Evolutionary conservation across 2,113 vertebrate species (phyloP).

Genomic region (Fregetta grallaria): DNA sequence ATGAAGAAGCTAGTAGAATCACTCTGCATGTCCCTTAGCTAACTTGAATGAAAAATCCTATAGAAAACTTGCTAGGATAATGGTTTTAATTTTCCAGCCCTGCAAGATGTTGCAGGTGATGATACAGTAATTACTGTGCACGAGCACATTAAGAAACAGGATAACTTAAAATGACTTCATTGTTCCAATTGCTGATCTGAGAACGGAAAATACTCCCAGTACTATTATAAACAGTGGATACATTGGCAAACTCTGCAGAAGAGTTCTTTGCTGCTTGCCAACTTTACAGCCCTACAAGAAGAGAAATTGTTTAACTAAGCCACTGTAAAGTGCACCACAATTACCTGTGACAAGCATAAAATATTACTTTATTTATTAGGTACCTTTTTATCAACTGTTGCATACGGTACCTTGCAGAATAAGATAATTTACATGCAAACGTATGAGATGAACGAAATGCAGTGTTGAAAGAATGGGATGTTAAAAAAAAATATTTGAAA

Average conservation of each 20-base stretch:
- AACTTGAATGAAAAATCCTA: not conserved
- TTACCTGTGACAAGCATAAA: not conserved
- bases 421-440: not conserved
- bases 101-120: slow-evolving; percentile 34
- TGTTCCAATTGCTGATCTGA: slow-evolving; percentile 29
- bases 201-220: slow-evolving; percentile 2
- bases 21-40: not conserved
- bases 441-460: not conserved
- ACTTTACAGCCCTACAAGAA: not conserved
- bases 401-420: not conserved
- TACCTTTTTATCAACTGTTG: not conserved
- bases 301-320: not conserved
- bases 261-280: not conserved
- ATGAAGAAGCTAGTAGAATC: not conserved
- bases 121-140: slow-evolving; percentile 40
- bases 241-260: not conserved
- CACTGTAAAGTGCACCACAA: not conserved
- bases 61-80: not conserved
- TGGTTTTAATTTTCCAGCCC: slow-evolving; percentile 2
- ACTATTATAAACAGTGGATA: not conserved
- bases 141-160: not conserved
- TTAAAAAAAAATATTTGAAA: not conserved
- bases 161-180: slow-evolving; percentile 9
- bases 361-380: not conserved
- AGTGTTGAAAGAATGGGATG: not conserved